phyloP scores from a whole-genome alignment of 2,113 vertebrate genomes.

The Apaloderma vittatum region DNA sequence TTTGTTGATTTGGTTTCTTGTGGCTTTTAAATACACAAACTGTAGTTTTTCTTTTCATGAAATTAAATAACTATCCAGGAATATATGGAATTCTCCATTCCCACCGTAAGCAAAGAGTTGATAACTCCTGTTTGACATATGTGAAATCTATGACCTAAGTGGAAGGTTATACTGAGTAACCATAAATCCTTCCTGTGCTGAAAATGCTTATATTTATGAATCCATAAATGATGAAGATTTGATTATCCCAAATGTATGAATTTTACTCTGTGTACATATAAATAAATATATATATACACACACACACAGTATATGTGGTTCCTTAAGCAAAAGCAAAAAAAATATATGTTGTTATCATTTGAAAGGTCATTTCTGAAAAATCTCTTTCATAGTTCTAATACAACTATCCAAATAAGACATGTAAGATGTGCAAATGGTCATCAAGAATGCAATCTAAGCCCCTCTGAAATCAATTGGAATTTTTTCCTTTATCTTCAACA shows the following conservation, averaged over 20 bases:
- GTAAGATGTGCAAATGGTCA: background rate
- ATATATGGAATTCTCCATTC: background rate
- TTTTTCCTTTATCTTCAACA: background rate
- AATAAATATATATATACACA: background rate
- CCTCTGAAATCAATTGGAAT: background rate
- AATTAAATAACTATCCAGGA: background rate
- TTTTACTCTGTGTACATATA: background rate
- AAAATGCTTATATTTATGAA: background rate
- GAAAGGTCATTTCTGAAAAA: background rate
- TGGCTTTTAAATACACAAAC: background rate
- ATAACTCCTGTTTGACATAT: background rate
- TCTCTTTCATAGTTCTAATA: background rate
- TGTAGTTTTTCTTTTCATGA: background rate
- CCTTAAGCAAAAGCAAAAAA: background rate
- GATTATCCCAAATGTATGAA: background rate
- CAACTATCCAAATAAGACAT: background rate
- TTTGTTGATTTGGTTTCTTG: background rate
- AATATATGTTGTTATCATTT: background rate
- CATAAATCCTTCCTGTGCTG: background rate
- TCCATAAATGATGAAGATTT: background rate
- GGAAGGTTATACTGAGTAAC: background rate
- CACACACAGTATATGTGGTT: rapidly evolving
- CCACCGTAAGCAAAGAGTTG: background rate
- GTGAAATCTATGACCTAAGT: background rate
- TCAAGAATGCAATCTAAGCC: background rate